phyloP scores from a whole-genome alignment of 2,797 vertebrate species.

The Huso huso region DNA sequence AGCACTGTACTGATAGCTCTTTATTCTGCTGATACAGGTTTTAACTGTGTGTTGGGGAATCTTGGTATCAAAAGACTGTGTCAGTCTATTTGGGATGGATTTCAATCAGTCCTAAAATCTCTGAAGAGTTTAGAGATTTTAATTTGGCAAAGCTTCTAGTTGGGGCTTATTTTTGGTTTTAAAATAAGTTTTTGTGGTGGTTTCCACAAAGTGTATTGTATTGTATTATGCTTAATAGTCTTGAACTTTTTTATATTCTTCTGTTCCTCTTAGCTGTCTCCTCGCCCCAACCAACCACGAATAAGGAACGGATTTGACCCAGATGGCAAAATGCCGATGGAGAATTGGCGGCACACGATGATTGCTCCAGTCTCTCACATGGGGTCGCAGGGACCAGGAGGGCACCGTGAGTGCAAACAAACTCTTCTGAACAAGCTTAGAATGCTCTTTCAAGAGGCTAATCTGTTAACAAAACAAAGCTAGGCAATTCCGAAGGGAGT shows the following conservation, averaged over 20 bases:
- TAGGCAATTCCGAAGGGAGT: neutral
- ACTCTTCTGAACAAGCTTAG: too few relatives aligned
- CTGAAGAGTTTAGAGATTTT: too few relatives aligned
- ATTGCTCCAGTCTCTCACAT: conserved; percentile 36
- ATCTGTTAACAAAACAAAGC: too few relatives aligned
- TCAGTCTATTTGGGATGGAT: too few relatives aligned
- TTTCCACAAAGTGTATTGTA: neutral
- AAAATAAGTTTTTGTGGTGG: neutral
- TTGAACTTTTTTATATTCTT: neutral
- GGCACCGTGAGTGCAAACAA: conserved; percentile 39
- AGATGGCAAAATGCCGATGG: conserved; percentile 22
- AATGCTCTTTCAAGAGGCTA: too few relatives aligned
- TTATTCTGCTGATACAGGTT: too few relatives aligned
- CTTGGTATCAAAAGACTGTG: neutral
- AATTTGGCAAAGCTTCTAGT: too few relatives aligned
- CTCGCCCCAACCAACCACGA: conserved; percentile 23
- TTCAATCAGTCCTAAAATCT: too few relatives aligned
- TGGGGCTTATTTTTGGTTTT: neutral
- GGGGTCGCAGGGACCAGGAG: conserved; percentile 34
- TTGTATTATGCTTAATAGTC: too few relatives aligned
- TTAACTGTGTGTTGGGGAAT: neutral
- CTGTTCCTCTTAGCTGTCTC: conserved; percentile 36
- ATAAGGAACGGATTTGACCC: conserved; percentile 50
- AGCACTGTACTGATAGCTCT: too few relatives aligned
- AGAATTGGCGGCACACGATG: conserved; percentile 45